A percentile compares a stretch with the other conserved stretches of the same genome.
Conservation (phyloP, 30 jellyfish, hydroid and myxozoan species). For the Clytia hemisphaerica region DNA sequence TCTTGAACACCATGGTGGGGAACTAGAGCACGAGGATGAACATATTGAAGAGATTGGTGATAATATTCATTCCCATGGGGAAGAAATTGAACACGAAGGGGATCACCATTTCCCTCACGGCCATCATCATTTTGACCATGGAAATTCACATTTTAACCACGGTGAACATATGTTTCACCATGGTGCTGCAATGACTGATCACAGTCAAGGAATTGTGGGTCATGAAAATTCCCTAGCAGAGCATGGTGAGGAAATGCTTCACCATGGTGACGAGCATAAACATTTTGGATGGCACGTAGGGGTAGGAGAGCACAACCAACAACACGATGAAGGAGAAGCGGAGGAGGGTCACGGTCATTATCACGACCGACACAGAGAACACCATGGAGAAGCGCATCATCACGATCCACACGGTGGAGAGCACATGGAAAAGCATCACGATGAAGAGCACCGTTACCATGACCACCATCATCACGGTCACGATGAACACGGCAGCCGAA, state of each 20-base stretch:
- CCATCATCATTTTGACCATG: too few relatives aligned
- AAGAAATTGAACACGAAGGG: conserved; percentile 22
- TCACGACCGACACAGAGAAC: neutral
- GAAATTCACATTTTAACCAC: too few relatives aligned
- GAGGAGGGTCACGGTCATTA: conserved; percentile 12
- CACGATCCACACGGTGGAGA: conserved; percentile 10
- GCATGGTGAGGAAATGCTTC: too few relatives aligned
- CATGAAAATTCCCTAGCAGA: too few relatives aligned
- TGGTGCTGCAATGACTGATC: too few relatives aligned
- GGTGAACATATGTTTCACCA: too few relatives aligned
- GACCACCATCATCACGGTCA: conserved; percentile 16
- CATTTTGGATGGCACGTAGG: too few relatives aligned
- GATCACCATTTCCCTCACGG: too few relatives aligned
- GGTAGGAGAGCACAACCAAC: conserved; percentile 28
- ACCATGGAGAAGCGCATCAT: neutral
- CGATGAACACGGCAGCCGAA: neutral
- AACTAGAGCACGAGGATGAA: too few relatives aligned
- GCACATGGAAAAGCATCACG: neutral
- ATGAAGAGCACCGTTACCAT: conserved; percentile 29
- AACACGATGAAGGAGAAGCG: conserved; percentile 15
- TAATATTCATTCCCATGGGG: neutral
- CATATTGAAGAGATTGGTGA: conserved; percentile 1
- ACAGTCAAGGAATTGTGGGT: too few relatives aligned
- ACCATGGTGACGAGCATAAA: conserved; percentile 29
- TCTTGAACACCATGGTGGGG: too few relatives aligned